phyloP scores from a whole-genome alignment of 30 jellyfish, hydroid and myxozoan genomes.

The Catostylus mosaicus region DNA sequence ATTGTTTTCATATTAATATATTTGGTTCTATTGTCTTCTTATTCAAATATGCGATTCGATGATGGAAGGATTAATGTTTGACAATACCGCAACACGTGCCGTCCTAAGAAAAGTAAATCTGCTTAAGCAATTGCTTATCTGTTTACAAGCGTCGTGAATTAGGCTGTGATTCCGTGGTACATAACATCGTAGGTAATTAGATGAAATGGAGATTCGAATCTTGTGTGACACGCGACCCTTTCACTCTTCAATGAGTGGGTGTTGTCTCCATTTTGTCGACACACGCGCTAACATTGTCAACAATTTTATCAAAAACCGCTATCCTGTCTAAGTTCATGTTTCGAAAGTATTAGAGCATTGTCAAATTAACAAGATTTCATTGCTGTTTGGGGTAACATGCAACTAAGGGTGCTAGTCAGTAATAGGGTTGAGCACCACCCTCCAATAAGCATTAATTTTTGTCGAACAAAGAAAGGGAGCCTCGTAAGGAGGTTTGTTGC shows the following conservation, averaged over 20 bases:
- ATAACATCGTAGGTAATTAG: background rate
- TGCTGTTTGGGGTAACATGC: too few species aligned
- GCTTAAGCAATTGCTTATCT: slow-evolving; percentile 5
- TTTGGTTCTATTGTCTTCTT: background rate
- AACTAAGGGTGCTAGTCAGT: too few species aligned
- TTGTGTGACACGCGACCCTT: slow-evolving; percentile 37
- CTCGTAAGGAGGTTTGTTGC: too few species aligned
- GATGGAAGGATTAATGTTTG: slow-evolving; percentile 16
- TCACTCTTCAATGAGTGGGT: slow-evolving; percentile 1
- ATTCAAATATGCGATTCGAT: background rate
- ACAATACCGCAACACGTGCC: slow-evolving; percentile 50
- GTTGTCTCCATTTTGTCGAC: background rate
- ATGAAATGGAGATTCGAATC: slow-evolving; percentile 15
- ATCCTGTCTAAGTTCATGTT: too few species aligned
- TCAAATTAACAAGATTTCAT: too few species aligned
- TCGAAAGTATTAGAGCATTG: too few species aligned
- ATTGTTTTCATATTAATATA: background rate
- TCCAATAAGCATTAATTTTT: too few species aligned
- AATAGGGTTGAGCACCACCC: too few species aligned
- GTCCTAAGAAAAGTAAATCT: background rate
- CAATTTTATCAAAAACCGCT: background rate
- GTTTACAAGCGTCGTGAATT: background rate
- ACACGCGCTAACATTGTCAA: slow-evolving; percentile 11
- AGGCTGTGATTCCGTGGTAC: slow-evolving; percentile 14
- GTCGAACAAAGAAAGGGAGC: too few species aligned